A percentile compares a stretch with the other conserved stretches of the same genome.
Conservation (phyloP, 2,888 invertebrate genomes). For the Drosophila kuntzei region DNA sequence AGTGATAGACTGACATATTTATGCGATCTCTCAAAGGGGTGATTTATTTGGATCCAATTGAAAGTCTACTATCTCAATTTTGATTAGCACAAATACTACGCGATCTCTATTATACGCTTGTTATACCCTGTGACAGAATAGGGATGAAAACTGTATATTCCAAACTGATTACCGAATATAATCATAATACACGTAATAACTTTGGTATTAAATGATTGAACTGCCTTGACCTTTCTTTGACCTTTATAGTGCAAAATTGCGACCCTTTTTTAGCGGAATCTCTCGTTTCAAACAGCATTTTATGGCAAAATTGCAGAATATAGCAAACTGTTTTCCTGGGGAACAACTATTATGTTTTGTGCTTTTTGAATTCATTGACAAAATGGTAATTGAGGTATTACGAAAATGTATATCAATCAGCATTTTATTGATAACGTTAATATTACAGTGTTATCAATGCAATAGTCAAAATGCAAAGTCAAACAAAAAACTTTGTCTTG, state of each 20-base stretch:
- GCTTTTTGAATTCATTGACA: background rate
- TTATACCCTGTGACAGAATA: background rate
- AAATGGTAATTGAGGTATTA: background rate
- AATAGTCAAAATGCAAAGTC: too few species aligned
- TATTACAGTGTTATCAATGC: too few species aligned
- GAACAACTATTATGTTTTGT: too few species aligned
- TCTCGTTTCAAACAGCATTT: too few species aligned
- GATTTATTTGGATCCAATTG: conserved; percentile 14
- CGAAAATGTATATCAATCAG: too few species aligned
- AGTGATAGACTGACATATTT: conserved; percentile 32
- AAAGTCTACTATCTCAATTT: background rate
- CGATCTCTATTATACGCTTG: background rate
- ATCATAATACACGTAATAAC: background rate
- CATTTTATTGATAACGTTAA: too few species aligned
- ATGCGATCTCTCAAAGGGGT: conserved; percentile 13
- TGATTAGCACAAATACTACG: conserved; percentile 10
- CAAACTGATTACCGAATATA: background rate
- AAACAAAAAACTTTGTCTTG: too few species aligned
- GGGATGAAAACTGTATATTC: background rate
- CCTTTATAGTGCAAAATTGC: too few species aligned
- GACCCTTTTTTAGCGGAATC: too few species aligned
- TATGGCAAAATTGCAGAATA: too few species aligned
- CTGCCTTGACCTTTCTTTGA: too few species aligned
- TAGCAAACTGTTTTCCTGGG: background rate
- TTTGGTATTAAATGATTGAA: too few species aligned